Base-by-base conservation (phyloP, 2,113 vertebrate species). In the Grallaria varia region DNA sequence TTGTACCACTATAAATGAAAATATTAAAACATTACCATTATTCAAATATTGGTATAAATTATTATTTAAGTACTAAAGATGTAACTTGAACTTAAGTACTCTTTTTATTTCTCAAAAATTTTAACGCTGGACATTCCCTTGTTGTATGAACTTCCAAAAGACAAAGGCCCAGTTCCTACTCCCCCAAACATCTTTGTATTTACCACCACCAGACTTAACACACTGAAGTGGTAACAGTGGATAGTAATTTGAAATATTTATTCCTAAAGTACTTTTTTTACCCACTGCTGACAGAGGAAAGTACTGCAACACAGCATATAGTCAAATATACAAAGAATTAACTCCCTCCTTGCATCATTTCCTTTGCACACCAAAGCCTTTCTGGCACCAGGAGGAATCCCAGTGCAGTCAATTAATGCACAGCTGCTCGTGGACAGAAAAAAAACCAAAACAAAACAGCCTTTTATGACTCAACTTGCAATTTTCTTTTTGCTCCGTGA, bases 391-490 rank as follows among this genome's bases (percentile, higher is more conserved):
- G 74, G 69, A 84, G 68, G 78, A 93, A 73, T 91, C 96, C 91
- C 81, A 91, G 39, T 5, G 87, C 87, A 91, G 59, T 63, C 82
- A 94, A 95, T 94, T 95, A 95, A 95, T 87, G 91, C 64, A 55
- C 12, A 14, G 66, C 58, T 91, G 84, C 56, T 44, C 24, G 10
- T 3, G 37, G 49, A n/a, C n/a, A 69, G 28, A 44, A 75, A 84
- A 77, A 18, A 47, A 47, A 47, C 47, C 40, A n/a, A n/a, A n/a
- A n/a, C n/a, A n/a, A n/a, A n/a, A 0, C 63, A 87, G 39, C 44
- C 52, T 45, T 82, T 69, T 53, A 62, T 53, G 53, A 64, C 84
- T 50, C 87, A 72, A 39, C 77, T 42, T 31, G 24, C n/a, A 39
- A n/a, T 79, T 91, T 91, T 24, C 73, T 53, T 95, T 92, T 55